Percentiles rank a stretch among this genome's conserved stretches.
Evolutionary conservation across 2,888 invertebrate genomes (phyloP).

Genomic region (Hirtodrosophila alboralis): DNA sequence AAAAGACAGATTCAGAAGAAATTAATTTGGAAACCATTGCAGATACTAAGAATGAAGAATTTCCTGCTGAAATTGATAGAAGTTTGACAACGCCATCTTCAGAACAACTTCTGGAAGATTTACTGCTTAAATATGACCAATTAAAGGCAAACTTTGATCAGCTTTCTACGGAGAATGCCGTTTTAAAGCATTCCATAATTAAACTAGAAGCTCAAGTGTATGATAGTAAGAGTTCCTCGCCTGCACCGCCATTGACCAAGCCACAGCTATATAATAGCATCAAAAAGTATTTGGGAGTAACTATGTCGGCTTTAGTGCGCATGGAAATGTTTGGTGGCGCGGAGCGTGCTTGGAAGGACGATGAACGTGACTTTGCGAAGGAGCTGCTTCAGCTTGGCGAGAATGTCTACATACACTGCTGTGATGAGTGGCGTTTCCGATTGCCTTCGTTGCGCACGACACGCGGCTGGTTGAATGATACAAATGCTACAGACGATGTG

Average conservation of each 20-base stretch:
- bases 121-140: conserved; percentile 32
- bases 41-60: not conserved
- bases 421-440: conserved; percentile 83
- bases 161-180: conserved; percentile 28
- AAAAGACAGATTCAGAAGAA: not conserved
- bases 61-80: not conserved
- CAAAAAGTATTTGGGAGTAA: conserved; percentile 82
- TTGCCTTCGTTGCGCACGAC: conserved; percentile 79
- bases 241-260: conserved; percentile 59
- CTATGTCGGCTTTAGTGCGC: conserved; percentile 82
- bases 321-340: conserved; percentile 83
- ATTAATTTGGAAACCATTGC: not conserved
- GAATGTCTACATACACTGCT: conserved; percentile 77
- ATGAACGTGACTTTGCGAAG: conserved; percentile 79
- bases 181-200: conserved; percentile 17
- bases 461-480: conserved; percentile 72
- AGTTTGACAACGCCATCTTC: not conserved
- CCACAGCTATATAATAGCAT: conserved; percentile 82
- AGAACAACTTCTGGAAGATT: conserved; percentile 9
- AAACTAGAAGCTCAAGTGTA: conserved; percentile 15
- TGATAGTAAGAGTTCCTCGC: no score
- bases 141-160: conserved; percentile 19
- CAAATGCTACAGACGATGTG: conserved; percentile 38
- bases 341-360: conserved; percentile 81
- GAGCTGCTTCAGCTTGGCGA: conserved; percentile 81